Evolutionary conservation across 2,113 vertebrate species (phyloP), one percentile per base, ranked within the genome.

Genomic region (Sylvietta virens): DNA sequence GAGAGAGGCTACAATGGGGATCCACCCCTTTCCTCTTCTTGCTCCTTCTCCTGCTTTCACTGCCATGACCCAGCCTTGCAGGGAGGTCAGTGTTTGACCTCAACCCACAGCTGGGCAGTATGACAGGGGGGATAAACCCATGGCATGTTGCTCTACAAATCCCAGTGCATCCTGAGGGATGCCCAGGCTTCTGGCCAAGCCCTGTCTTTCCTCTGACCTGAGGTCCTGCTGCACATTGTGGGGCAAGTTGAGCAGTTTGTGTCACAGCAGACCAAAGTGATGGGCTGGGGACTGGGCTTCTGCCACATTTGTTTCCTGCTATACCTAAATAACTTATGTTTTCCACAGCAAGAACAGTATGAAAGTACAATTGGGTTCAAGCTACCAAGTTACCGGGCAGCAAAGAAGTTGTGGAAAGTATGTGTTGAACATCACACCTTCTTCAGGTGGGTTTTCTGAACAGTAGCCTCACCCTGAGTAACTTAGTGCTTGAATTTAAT

Each of bases 381-480:
- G 95, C 98, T 99, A 88, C 99, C 99, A 35, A 99, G 98, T 96
- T 99, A 99, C 95, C 98, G 99, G 88, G 99, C 99, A 26, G 98
- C 99, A n/a, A 99, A 99, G 97, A 99, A 99, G 97, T 97, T 99
- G 87, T 99, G 99, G 99, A 99, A 99, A 97, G 99, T 99, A 15
- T 99, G 99, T 96, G 99, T 99, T 42, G 99, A 99, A 35, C 99
- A 99, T 97, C 99, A 99, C 92, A 99, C 99, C 1, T 99, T 99
- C 97, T 99, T 99, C 98, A 99, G 99, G 99, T 99, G 97, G 61
- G 95, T 93, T 80, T 88, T 45, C 62, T 62, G n/a, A 78, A 6
- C 0, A 1, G 11, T n/a, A 22, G 10, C 18, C 7, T 94, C 7
- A 6, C n/a, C 42, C 53, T 13, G 15, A 47, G 7, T 33, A 53